These are phyloP conservation scores for Oncorhynchus nerka DNA, from an alignment of 2,113 vertebrate genomes.

Conservation along the genomic window DNA sequence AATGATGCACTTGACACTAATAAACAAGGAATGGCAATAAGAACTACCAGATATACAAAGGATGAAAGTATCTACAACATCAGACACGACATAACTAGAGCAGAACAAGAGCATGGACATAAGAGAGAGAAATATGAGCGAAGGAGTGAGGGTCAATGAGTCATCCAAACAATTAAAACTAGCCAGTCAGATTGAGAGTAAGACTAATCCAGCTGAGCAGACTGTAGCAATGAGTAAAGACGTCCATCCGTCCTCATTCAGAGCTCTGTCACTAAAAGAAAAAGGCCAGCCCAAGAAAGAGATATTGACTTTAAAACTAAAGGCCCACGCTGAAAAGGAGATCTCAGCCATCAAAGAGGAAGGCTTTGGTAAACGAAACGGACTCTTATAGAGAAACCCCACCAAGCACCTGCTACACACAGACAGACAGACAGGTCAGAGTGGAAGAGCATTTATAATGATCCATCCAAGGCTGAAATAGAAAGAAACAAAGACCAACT, in stretches of 20 bases:
- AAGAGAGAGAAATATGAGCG: conserved; percentile 20
- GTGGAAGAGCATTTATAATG: neutral
- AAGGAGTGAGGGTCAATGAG: conserved; percentile 43
- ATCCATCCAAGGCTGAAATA: neutral
- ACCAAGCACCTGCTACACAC: conserved; percentile 32
- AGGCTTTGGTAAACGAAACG: conserved; percentile 58
- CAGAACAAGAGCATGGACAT: conserved; percentile 25
- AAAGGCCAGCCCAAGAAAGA: conserved; percentile 73
- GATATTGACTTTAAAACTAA: conserved; percentile 77
- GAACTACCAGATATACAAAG: conserved; percentile 18
- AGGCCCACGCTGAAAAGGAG: conserved; percentile 79
- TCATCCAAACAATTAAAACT: conserved; percentile 63
- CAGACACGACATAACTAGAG: conserved; percentile 8
- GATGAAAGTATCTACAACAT: conserved; percentile 10
- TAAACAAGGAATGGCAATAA: conserved; percentile 10
- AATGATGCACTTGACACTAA: neutral
- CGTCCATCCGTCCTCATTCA: conserved; percentile 25
- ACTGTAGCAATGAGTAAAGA: conserved; percentile 44
- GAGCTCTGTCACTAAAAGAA: conserved; percentile 58
- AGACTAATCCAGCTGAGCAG: conserved; percentile 45
- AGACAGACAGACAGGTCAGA: neutral
- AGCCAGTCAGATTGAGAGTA: conserved; percentile 20
- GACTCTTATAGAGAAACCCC: conserved; percentile 52
- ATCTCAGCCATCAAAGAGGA: conserved; percentile 78
- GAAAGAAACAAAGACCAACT: neutral